These are phyloP conservation scores for Hipparchia sbordonii DNA, from an alignment of 2,888 invertebrate genomes.

Conservation along the genomic window DNA sequence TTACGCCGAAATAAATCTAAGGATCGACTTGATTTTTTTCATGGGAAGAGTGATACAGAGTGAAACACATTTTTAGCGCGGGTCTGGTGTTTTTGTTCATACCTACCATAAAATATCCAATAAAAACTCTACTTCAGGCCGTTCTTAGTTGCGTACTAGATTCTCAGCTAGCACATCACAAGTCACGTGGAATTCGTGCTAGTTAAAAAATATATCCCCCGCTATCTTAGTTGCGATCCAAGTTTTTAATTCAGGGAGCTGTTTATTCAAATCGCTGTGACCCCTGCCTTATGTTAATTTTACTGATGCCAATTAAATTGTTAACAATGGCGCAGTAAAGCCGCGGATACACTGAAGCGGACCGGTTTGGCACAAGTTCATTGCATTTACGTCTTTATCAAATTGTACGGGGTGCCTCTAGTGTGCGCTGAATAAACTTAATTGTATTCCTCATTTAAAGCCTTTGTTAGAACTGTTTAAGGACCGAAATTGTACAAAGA, in stretches of 20 bases:
- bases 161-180: no score
- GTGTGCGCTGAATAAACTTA: conserved; percentile 13
- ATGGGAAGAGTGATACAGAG: no score
- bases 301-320: conserved; percentile 70
- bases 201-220: neutral
- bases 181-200: neutral
- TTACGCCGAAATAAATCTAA: no score
- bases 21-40: no score
- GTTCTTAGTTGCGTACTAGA: no score
- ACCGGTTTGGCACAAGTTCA: conserved; percentile 71
- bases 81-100: no score
- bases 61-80: no score
- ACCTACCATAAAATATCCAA: no score
- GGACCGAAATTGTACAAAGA: conserved; percentile 17
- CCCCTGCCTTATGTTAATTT: conserved; percentile 64
- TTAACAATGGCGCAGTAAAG: conserved; percentile 68
- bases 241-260: conserved; percentile 35
- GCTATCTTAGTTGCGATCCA: conserved; percentile 22
- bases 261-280: conserved; percentile 33
- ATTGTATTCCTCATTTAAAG: neutral
- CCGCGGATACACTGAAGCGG: conserved; percentile 60
- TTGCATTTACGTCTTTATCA: conserved; percentile 49
- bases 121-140: no score
- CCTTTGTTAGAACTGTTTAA: conserved; percentile 18
- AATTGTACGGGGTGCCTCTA: conserved; percentile 34